A percentile compares a stretch with the other conserved stretches of the same genome.
These are phyloP conservation scores for Apamea epomidion DNA, from an alignment of 2,888 invertebrate species.

Conservation along the genomic window DNA sequence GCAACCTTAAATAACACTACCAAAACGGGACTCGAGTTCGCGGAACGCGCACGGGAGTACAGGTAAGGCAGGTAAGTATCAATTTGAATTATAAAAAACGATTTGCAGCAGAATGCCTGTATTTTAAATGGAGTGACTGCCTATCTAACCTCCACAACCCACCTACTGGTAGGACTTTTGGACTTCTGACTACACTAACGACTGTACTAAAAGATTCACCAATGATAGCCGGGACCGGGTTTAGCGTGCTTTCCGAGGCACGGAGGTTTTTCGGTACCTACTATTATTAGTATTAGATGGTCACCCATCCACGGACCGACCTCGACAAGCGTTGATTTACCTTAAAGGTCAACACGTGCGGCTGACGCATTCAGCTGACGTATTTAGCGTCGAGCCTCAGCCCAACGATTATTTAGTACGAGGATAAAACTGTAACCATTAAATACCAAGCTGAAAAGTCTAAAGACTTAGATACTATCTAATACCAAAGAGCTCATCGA, in stretches of 20 bases:
- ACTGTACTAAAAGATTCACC: not conserved
- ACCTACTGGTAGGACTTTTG: not conserved
- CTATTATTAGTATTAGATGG: not conserved
- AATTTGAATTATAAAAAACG: too few relatives aligned
- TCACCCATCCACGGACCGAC: not conserved
- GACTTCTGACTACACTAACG: not conserved
- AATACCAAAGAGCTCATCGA: constrained; percentile 3
- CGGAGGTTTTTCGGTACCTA: not conserved
- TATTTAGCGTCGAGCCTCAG: not conserved
- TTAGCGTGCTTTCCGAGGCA: not conserved
- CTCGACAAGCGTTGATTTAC: not conserved
- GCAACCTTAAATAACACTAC: too few relatives aligned
- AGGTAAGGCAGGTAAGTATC: too few relatives aligned
- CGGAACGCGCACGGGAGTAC: too few relatives aligned
- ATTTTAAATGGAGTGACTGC: not conserved
- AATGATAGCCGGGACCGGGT: not conserved
- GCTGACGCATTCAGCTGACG: not conserved
- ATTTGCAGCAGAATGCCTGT: too few relatives aligned
- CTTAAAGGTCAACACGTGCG: not conserved
- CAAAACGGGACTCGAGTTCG: too few relatives aligned
- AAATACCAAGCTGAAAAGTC: too few relatives aligned
- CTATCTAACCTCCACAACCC: not conserved
- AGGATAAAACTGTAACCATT: too few relatives aligned
- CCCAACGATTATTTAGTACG: not conserved
- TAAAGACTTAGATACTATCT: too few relatives aligned